Base-by-base conservation (phyloP, 1,140 invertebrate genomes). In the Bombus confusus region DNA sequence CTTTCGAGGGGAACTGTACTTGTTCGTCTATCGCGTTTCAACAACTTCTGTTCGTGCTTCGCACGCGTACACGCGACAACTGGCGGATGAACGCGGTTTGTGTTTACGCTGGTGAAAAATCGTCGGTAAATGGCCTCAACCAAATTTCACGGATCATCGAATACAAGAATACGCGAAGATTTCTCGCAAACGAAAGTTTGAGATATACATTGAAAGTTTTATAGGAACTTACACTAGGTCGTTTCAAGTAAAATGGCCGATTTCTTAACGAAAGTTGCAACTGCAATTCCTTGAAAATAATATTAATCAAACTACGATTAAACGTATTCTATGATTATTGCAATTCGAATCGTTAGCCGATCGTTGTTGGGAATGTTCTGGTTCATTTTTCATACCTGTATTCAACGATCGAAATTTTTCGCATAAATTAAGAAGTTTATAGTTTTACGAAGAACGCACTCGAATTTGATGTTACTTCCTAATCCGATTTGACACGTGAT, bases 81-180 rank as follows among this genome's bases (percentile, higher is more conserved):
- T 39, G 47, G 8, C 25, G 41, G 31, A 31, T 57, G 78, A 34
- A 37, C 18, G 28, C 68, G 52, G 5, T n/a, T 12, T 28, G 9
- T 39, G 37, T 28, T 66, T 9, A 41, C 41, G 57, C 25, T 25
- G 31, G 43, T 83, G 77, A 73, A 64, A 69, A 76, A 52, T 86
- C 79, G 79, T 82, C 71, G 80, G 80, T 43, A n/a, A 71, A 76
- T 47, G 85, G 80, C 73, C 83, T 81, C 80, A 88, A 86, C 86
- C 87, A 91, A 92, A 90, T 89, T 91, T 85, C 87, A 89, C 86
- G 73, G 82, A 43, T 66, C 18, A 52, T 52, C 31, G 31, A 69
- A 12, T 12, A 37, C 28, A n/a, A 39, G 22, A 34, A 39, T 39
- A 37, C 68, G 68, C 68, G 37, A 39, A 31, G 39, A 31, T 66